Conservation (phyloP, 1,140 invertebrate species). For the Phocides pigmalion region DNA sequence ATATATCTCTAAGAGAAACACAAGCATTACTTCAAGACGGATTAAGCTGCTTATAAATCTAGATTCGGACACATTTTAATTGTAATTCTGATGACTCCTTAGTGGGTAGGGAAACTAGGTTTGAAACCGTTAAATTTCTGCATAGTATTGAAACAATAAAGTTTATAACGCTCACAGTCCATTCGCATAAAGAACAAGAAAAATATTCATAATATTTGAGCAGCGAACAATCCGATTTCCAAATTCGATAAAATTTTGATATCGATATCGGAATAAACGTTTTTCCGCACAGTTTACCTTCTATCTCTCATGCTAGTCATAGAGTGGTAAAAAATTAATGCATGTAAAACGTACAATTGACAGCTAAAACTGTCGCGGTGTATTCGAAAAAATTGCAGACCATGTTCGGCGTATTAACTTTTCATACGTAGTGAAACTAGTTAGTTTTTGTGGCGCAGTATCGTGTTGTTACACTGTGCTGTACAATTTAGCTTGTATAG, state of each 20-base stretch:
- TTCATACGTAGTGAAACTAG: slow-evolving; percentile 26
- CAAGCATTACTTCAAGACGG: too few relatives aligned
- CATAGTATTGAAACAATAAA: too few relatives aligned
- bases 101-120: too few relatives aligned
- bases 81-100: too few relatives aligned
- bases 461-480: slow-evolving; percentile 5
- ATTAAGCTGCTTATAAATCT: too few relatives aligned
- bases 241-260: slow-evolving; percentile 5
- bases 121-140: too few relatives aligned
- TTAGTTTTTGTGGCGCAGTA: slow-evolving; percentile 20
- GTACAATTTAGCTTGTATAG: slow-evolving; percentile 22
- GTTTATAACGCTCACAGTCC: too few relatives aligned
- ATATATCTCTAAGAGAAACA: too few relatives aligned
- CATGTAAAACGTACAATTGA: slow-evolving; percentile 24
- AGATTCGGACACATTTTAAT: too few relatives aligned
- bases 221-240: background rate
- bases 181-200: too few relatives aligned
- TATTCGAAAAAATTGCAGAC: slow-evolving; percentile 11
- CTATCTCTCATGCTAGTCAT: slow-evolving; percentile 24
- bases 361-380: slow-evolving; percentile 13
- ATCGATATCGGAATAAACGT: slow-evolving; percentile 15
- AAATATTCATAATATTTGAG: too few relatives aligned
- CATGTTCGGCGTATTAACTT: slow-evolving; percentile 22
- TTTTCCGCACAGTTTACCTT: slow-evolving; percentile 27
- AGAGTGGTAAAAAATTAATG: slow-evolving; percentile 27